Conservation (phyloP, 2,888 invertebrate species). For the Dryomyza anilis region DNA sequence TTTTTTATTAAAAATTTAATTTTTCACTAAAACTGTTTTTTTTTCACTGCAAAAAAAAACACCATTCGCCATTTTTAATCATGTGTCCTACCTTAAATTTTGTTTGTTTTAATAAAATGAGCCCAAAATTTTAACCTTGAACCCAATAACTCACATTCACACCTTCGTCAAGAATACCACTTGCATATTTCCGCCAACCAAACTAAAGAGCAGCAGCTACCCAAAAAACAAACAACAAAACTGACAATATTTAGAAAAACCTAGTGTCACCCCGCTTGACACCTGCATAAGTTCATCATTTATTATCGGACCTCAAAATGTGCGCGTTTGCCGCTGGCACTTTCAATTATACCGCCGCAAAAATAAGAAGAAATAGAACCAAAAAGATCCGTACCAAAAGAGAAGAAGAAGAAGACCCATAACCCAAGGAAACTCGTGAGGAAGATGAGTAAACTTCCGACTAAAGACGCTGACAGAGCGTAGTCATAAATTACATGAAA, state of each 20-base stretch:
- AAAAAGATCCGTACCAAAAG: no score
- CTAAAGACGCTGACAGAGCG: slow-evolving; percentile 14
- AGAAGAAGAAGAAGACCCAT: not conserved
- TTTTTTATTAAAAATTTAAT: no score
- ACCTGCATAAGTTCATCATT: slow-evolving; percentile 15
- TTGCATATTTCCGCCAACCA: not conserved
- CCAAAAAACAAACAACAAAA: not conserved
- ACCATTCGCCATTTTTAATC: no score
- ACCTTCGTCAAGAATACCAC: not conserved
- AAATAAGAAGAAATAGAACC: not conserved
- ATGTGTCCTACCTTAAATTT: no score
- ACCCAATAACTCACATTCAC: not conserved
- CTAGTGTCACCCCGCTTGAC: slow-evolving; percentile 3
- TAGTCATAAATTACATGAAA: slow-evolving; percentile 17
- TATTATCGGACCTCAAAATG: no score
- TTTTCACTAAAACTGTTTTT: no score
- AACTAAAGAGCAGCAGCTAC: not conserved
- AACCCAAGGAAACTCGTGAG: not conserved
- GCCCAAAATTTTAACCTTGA: not conserved
- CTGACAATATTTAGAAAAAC: not conserved
- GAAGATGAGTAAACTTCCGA: not conserved
- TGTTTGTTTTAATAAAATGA: not conserved
- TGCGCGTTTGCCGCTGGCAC: not conserved
- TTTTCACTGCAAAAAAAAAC: no score
- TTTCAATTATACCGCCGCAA: not conserved